phyloP scores from a whole-genome alignment of 2,888 invertebrate genomes.

The Lottia scabra region DNA sequence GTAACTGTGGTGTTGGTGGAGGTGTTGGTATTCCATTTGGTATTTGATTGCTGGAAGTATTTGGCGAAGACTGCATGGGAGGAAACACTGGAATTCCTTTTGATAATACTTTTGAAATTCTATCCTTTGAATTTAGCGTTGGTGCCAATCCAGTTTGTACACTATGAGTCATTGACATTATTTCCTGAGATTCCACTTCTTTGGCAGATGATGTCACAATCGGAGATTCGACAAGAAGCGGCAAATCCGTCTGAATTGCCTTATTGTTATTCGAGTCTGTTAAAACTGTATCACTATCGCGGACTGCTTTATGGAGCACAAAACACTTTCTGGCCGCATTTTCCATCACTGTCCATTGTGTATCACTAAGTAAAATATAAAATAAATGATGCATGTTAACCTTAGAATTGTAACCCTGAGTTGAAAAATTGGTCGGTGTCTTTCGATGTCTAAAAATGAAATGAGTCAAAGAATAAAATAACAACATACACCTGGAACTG shows the following conservation, averaged over 20 bases:
- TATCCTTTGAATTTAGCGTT: no score
- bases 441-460: no score
- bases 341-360: constrained; percentile 94
- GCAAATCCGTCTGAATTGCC: constrained; percentile 31
- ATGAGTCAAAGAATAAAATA: no score
- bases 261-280: constrained; percentile 13
- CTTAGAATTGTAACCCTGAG: not conserved
- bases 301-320: constrained; percentile 29
- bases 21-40: constrained; percentile 69
- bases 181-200: no score
- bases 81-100: not conserved
- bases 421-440: no score
- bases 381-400: not conserved
- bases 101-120: not conserved
- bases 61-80: constrained; percentile 13
- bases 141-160: constrained; percentile 7
- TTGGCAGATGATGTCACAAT: not conserved
- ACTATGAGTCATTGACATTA: not conserved
- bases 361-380: constrained; percentile 77
- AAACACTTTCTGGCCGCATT: constrained; percentile 75
- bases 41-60: constrained; percentile 47
- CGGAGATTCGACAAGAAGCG: not conserved
- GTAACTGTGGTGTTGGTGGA: constrained; percentile 63
- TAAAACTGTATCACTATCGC: not conserved
- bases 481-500: no score